Percentiles rank a stretch among this genome's conserved stretches.
These are phyloP conservation scores for Mustela nigripes DNA, from an alignment of 2,113 vertebrate species.

Conservation along the genomic window DNA sequence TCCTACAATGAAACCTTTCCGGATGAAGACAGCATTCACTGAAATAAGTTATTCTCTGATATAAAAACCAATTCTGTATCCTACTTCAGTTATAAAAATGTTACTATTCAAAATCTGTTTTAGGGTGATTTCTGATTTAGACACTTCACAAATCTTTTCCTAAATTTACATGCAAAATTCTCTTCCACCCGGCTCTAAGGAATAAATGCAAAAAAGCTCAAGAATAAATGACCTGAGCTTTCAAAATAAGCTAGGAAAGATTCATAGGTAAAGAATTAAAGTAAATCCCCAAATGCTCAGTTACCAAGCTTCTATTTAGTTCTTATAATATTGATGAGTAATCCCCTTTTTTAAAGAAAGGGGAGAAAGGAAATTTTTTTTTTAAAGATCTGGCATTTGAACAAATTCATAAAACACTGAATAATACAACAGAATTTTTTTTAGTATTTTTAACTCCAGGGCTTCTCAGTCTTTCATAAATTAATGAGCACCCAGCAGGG, in stretches of 20 bases:
- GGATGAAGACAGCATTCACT: not conserved
- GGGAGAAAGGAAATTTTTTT: not conserved
- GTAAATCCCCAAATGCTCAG: not conserved
- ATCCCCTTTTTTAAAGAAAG: not conserved
- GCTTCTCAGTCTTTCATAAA: not conserved
- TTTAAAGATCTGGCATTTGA: not conserved
- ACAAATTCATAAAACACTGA: slow-evolving; percentile 26
- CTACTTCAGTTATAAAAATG: slow-evolving; percentile 49
- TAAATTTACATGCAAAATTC: slow-evolving; percentile 27
- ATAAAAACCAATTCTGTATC: slow-evolving; percentile 37
- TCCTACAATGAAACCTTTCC: slow-evolving; percentile 7
- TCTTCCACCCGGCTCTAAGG: not conserved
- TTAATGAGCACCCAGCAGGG: not conserved
- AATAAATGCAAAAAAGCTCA: not conserved
- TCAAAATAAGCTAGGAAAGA: not conserved
- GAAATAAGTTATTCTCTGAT: slow-evolving; percentile 11
- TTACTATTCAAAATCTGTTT: slow-evolving; percentile 41
- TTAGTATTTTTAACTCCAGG: not conserved
- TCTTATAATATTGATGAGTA: not conserved
- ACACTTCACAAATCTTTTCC: slow-evolving; percentile 33
- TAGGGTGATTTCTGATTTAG: not conserved
- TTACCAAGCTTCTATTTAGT: not conserved
- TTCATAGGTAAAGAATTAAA: not conserved
- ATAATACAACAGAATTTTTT: not conserved
- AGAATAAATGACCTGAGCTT: not conserved